Evolutionary conservation across 2,797 vertebrate genomes (phyloP).

Genomic region (Coregonus ussuriensis): DNA sequence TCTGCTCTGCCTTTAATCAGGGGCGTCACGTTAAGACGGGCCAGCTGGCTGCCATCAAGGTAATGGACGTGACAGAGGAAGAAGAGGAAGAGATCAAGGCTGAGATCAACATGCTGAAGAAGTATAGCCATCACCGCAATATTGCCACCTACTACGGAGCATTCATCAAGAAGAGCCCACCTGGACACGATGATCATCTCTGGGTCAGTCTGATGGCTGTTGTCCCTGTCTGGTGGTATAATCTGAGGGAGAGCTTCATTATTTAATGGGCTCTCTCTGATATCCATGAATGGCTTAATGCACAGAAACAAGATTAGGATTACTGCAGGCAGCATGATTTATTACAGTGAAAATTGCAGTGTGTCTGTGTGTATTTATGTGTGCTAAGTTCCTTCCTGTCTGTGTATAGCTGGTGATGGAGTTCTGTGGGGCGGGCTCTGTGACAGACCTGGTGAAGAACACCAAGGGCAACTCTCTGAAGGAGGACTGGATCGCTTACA

Average conservation of each 20-base stretch:
- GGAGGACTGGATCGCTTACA: conserved; percentile 93
- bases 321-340: too few relatives aligned
- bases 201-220: conserved; percentile 78
- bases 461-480: conserved; percentile 92
- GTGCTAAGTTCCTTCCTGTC: conserved; percentile 33
- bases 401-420: conserved; percentile 89
- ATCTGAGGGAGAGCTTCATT: background rate
- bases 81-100: conserved; percentile 96
- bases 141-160: conserved; percentile 95
- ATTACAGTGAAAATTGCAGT: too few relatives aligned
- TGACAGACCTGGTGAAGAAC: conserved; percentile 93
- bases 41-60: conserved; percentile 95
- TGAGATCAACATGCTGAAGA: conserved; percentile 97
- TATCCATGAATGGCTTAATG: background rate
- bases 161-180: conserved; percentile 94
- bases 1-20: conserved; percentile 50
- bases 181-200: conserved; percentile 91
- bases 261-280: background rate
- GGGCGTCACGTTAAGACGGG: conserved; percentile 84
- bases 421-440: conserved; percentile 92
- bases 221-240: background rate
- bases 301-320: too few relatives aligned
- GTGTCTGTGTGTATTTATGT: conserved; percentile 8
- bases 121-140: conserved; percentile 94
- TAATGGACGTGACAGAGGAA: conserved; percentile 96